Evolutionary conservation across 2,797 vertebrate genomes (phyloP).

Genomic region (Paedocypris micromegethes): DNA sequence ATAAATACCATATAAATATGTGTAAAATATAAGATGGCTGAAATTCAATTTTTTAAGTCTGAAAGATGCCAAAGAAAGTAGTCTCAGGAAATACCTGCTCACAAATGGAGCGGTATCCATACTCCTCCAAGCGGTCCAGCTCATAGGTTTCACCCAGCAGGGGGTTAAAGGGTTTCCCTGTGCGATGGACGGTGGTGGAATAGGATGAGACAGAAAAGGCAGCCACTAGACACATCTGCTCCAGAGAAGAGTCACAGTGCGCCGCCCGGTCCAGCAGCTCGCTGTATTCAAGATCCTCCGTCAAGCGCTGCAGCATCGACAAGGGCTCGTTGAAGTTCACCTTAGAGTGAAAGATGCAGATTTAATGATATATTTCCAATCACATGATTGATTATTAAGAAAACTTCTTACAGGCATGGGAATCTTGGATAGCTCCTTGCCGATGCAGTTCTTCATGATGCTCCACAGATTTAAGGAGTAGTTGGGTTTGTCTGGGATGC

Average conservation of each 20-base stretch:
- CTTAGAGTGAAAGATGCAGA: slow-evolving; percentile 55
- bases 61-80: too few relatives aligned
- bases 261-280: slow-evolving; percentile 90
- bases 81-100: slow-evolving; percentile 74
- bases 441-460: slow-evolving; percentile 97
- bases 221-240: slow-evolving; percentile 94
- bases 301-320: slow-evolving; percentile 94
- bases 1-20: too few relatives aligned
- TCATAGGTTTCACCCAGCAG: slow-evolving; percentile 92
- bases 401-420: slow-evolving; percentile 84
- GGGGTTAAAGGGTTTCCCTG: slow-evolving; percentile 94
- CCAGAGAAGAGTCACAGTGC: slow-evolving; percentile 78
- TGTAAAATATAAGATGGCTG: too few relatives aligned
- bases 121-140: slow-evolving; percentile 85
- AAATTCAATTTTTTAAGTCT: too few relatives aligned
- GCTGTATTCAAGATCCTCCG: slow-evolving; percentile 92
- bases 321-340: slow-evolving; percentile 95
- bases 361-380: neutral
- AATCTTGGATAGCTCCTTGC: slow-evolving; percentile 91
- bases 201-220: slow-evolving; percentile 95
- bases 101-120: slow-evolving; percentile 88
- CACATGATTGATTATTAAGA: too few relatives aligned
- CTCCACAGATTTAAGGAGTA: slow-evolving; percentile 95
- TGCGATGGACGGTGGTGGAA: slow-evolving; percentile 89
- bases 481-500: slow-evolving; percentile 92